Conservation (phyloP, 2,888 invertebrate species). For the Thecocarcelia acutangulata region DNA sequence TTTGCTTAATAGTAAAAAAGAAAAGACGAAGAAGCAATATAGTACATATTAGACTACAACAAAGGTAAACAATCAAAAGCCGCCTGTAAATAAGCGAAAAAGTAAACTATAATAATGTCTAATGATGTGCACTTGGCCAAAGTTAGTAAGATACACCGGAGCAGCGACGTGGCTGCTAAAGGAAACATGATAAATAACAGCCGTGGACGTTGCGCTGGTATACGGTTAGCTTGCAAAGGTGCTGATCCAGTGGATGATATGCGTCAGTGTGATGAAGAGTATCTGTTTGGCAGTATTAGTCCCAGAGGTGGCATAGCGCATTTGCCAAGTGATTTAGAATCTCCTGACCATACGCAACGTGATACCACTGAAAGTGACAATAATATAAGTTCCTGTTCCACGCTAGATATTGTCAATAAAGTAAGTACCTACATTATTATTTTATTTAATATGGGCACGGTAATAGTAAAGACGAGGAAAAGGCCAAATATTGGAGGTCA, state of each 20-base stretch:
- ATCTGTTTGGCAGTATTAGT: conserved; percentile 79
- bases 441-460: neutral
- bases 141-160: conserved; percentile 75
- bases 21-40: conserved; percentile 32
- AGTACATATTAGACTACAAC: conserved; percentile 29
- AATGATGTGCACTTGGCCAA: conserved; percentile 79
- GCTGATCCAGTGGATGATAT: conserved; percentile 68
- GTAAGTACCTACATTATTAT: conserved; percentile 72
- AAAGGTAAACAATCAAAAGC: conserved; percentile 61
- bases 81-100: conserved; percentile 32
- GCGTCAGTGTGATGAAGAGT: conserved; percentile 73
- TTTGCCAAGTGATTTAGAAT: conserved; percentile 72
- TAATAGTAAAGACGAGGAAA: too few species aligned
- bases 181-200: conserved; percentile 54
- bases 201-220: conserved; percentile 49
- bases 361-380: conserved; percentile 80
- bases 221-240: conserved; percentile 51
- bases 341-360: conserved; percentile 77
- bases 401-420: conserved; percentile 80
- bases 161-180: conserved; percentile 67
- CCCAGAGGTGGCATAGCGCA: conserved; percentile 73
- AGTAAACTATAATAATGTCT: conserved; percentile 71
- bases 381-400: conserved; percentile 81
- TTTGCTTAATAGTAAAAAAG: conserved; percentile 7
- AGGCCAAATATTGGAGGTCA: conserved; percentile 41